Evolutionary conservation across 2,797 vertebrate genomes (phyloP).

Genomic region (Oryzias sinensis): DNA sequence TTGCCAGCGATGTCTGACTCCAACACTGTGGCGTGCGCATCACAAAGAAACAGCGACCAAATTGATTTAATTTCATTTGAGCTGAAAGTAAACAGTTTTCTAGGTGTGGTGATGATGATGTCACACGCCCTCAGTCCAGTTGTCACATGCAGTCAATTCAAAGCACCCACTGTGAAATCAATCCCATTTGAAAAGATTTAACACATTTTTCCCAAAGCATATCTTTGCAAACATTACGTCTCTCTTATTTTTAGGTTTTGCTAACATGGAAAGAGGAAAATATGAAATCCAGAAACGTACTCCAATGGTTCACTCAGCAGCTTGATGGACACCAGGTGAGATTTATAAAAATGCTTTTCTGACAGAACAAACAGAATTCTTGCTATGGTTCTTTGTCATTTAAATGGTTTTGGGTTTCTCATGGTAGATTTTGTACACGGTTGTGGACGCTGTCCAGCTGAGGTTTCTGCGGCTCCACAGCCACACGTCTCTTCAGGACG

Average conservation of each 20-base stretch:
- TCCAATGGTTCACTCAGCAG: slow-evolving; percentile 60
- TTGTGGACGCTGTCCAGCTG: slow-evolving; percentile 73
- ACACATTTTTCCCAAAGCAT: too few relatives aligned
- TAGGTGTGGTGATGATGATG: too few relatives aligned
- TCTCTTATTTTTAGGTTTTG: slow-evolving; percentile 51
- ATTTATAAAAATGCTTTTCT: not conserved
- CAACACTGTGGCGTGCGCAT: too few relatives aligned
- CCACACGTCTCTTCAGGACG: slow-evolving; percentile 66
- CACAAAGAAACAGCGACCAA: too few relatives aligned
- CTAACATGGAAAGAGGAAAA: slow-evolving; percentile 40
- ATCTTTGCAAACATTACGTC: too few relatives aligned
- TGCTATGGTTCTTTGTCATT: not conserved
- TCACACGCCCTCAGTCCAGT: too few relatives aligned
- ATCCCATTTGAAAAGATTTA: too few relatives aligned
- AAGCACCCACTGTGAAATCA: too few relatives aligned
- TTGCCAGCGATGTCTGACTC: too few relatives aligned
- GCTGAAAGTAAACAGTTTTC: too few relatives aligned
- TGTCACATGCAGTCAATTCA: too few relatives aligned
- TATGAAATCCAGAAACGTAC: slow-evolving; percentile 16
- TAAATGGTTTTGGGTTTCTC: slow-evolving; percentile 17
- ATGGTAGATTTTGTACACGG: slow-evolving; percentile 68
- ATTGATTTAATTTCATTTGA: too few relatives aligned
- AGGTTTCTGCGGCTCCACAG: slow-evolving; percentile 79
- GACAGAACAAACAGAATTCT: not conserved
- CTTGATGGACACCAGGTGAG: slow-evolving; percentile 61